phyloP scores from a whole-genome alignment of 2,888 invertebrate species.

The Cheilosia urbana region DNA sequence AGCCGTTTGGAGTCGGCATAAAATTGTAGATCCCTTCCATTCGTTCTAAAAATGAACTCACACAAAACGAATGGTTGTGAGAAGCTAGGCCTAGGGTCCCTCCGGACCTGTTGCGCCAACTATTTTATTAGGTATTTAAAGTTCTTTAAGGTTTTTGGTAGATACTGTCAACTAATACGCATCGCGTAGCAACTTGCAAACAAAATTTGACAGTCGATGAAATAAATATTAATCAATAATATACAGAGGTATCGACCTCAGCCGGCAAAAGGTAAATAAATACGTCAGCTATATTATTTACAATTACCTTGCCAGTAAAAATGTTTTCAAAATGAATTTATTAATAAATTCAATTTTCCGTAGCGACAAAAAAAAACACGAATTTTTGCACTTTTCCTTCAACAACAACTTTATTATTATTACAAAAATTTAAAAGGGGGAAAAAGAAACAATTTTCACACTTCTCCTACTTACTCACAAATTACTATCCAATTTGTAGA shows the following conservation, averaged over 20 bases:
- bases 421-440: not conserved
- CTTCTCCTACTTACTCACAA: conserved; percentile 18
- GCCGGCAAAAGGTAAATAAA: conserved; percentile 40
- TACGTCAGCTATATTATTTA: conserved; percentile 4
- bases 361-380: conserved; percentile 4
- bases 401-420: conserved; percentile 1
- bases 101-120: too few species aligned
- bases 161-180: too few species aligned
- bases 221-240: conserved; percentile 10
- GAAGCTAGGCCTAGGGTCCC: too few species aligned
- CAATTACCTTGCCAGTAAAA: conserved; percentile 26
- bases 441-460: not conserved
- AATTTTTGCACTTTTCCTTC: conserved; percentile 7
- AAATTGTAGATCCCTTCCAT: too few species aligned
- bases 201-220: too few species aligned
- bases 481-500: conserved; percentile 15
- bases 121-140: too few species aligned
- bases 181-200: too few species aligned
- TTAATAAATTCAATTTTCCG: conserved; percentile 13
- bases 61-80: too few species aligned
- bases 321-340: conserved; percentile 10
- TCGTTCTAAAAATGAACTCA: too few species aligned
- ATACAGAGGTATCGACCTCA: conserved; percentile 10
- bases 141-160: too few species aligned
- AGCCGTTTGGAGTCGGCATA: too few species aligned